Percentiles rank a stretch among this genome's conserved stretches.
phyloP scores from a whole-genome alignment of 2,797 vertebrate genomes.

The Parauchenoglanis punctatus region DNA sequence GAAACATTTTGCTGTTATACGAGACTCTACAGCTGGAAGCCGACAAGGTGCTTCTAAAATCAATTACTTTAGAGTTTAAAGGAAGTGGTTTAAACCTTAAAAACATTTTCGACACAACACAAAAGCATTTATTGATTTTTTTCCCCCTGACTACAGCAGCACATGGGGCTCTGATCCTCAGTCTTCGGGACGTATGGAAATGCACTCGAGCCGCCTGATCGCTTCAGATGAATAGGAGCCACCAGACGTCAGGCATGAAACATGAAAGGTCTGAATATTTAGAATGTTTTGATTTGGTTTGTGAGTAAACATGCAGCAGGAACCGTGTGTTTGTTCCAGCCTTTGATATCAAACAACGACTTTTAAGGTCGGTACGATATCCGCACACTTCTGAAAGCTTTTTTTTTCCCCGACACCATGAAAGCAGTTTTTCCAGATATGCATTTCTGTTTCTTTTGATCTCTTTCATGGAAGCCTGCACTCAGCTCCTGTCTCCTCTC shows the following conservation, averaged over 20 bases:
- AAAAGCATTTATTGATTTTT: background rate
- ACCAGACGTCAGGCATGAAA: no score
- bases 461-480: background rate
- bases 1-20: background rate
- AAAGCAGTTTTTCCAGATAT: background rate
- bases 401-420: background rate
- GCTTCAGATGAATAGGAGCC: background rate
- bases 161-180: background rate
- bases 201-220: background rate
- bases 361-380: background rate
- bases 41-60: background rate
- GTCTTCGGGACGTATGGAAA: background rate
- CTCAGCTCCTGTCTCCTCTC: background rate
- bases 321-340: background rate
- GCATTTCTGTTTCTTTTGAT: background rate
- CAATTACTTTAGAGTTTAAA: background rate
- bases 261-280: background rate
- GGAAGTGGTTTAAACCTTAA: background rate
- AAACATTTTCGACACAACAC: background rate
- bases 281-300: background rate
- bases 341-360: background rate
- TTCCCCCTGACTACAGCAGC: background rate
- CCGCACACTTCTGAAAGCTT: background rate
- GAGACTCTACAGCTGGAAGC: background rate
- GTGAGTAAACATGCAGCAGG: background rate